These are phyloP conservation scores for Pygoscelis adeliae DNA, from an alignment of 2,113 vertebrate species.

Conservation along the genomic window DNA sequence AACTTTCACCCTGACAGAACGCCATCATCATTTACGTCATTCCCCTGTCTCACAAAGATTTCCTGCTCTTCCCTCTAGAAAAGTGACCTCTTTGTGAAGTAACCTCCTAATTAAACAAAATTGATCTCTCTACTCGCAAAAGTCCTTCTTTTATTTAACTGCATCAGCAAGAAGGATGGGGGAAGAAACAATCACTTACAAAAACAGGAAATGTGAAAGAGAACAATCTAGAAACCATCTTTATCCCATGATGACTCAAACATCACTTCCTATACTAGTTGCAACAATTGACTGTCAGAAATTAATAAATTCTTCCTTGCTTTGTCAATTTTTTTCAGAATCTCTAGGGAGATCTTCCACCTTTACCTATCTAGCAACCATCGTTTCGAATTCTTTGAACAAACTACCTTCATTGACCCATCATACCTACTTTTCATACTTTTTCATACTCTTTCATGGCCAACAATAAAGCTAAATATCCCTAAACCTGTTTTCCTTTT, in stretches of 20 bases:
- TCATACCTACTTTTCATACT: neutral
- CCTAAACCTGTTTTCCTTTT: neutral
- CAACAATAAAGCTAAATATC: neutral
- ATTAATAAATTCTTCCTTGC: neutral
- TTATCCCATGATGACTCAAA: neutral
- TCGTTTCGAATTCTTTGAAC: neutral
- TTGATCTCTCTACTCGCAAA: neutral
- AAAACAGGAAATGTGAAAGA: neutral
- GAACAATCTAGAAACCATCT: neutral
- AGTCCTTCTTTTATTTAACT: neutral
- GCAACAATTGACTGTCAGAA: neutral
- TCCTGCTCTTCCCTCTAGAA: neutral
- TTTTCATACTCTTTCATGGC: neutral
- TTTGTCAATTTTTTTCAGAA: neutral
- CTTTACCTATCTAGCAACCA: neutral
- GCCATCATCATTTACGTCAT: fast-evolving
- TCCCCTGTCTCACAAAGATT: neutral
- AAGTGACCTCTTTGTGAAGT: neutral
- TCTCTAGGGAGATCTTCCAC: neutral
- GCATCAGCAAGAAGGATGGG: neutral
- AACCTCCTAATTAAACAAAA: neutral
- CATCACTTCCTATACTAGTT: neutral
- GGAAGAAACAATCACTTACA: neutral
- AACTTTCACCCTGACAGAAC: neutral
- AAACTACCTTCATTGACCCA: neutral